These are phyloP conservation scores for Ancistrus triradiatus DNA, from an alignment of 2,113 vertebrate genomes.

Conservation along the genomic window DNA sequence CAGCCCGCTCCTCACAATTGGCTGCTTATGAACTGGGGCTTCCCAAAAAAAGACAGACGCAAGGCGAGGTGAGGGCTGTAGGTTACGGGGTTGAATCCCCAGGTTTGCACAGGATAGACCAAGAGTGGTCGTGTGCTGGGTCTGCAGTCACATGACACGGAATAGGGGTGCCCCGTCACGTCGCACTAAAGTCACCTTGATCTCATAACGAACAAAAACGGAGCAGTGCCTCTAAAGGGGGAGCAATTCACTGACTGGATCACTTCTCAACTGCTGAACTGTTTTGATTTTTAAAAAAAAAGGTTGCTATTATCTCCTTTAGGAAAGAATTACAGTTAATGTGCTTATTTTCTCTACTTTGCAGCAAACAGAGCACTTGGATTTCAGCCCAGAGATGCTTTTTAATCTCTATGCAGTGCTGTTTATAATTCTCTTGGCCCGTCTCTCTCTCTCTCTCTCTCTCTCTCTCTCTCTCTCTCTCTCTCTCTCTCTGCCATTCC, in stretches of 20 bases:
- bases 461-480: neutral
- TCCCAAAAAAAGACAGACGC: too few species aligned
- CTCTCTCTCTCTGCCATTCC: too few species aligned
- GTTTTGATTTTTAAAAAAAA: neutral
- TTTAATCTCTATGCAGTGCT: neutral
- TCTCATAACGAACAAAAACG: neutral
- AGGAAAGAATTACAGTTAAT: neutral
- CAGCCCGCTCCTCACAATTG: too few species aligned
- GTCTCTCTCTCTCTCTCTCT: neutral
- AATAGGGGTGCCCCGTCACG: too few species aligned
- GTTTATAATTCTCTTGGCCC: neutral
- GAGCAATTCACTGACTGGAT: too few species aligned
- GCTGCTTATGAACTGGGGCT: too few species aligned
- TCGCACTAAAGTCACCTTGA: conserved; percentile 2
- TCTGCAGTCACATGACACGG: too few species aligned
- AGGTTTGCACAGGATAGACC: too few species aligned
- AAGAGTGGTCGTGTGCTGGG: too few species aligned
- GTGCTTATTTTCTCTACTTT: neutral
- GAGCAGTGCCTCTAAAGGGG: neutral
- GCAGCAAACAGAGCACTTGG: neutral
- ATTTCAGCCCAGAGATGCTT: conserved; percentile 2
- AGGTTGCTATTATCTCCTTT: neutral
- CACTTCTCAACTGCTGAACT: too few species aligned
- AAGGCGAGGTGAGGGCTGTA: too few species aligned
- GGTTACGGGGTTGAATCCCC: too few species aligned